Evolutionary conservation across 2,888 invertebrate species (phyloP), one percentile per base, ranked within the genome.

Genomic region (Desoria tigrina): DNA sequence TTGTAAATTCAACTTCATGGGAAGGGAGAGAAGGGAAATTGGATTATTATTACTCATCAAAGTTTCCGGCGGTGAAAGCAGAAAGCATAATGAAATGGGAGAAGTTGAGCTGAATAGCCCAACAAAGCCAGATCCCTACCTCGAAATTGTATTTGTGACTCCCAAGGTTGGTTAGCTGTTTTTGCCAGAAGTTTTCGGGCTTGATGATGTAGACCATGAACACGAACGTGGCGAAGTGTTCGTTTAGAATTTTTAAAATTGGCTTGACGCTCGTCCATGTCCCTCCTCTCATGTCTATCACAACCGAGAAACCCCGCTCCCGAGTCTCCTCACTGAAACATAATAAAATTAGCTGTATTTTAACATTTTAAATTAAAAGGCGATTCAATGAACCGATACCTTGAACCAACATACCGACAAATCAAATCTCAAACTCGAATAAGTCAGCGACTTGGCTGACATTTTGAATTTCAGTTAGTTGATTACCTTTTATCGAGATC

Each of bases 161-260:
- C 79, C 94, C 94, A 79, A 98, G 87, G 75, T 94, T 94, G 77
- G 96, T 95, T 80, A 96, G 89, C 83, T 98, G 97, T 83, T 98
- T 98, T 83, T 98, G 97, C 97, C 97, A 97, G 84, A 99, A 98
- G 81, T 96, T 97, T 80, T 99, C 98, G 76, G 97, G 96, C 84
- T 98, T 97, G 78, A 98, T 95, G 80, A 99, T 94, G 80, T 93
- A 92, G 77, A 94, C 96, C 81, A 90, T 90, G 83, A 95, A 91
- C 79, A 98, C 91, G 80, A 86, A 87, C 74, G 87, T 87, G 63
- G 82, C 81, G 82, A 96, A 97, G 83, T 94, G 92, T 81, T 98
- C 97, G 85, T 98, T 91, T 76, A 94, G 85, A 79, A 94, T 93
- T 86, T 98, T 98, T 77, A 99, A 84, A 79, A 99, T 94, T 71